Evolutionary conservation across 2,797 vertebrate species (phyloP).

Genomic region (Triplophysa yarkandensis): DNA sequence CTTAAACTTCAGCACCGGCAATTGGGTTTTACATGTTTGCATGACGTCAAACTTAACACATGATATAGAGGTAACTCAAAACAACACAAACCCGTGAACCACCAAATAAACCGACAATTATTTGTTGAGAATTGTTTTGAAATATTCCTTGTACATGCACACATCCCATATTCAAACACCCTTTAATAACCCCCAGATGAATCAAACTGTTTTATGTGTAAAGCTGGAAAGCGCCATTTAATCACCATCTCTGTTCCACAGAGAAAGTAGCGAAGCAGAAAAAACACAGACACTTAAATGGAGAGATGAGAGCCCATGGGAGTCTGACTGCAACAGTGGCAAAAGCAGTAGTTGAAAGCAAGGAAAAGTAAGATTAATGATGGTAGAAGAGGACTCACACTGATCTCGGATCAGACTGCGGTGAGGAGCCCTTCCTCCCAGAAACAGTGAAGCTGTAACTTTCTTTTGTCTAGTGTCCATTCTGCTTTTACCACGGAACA

Average conservation of each 20-base stretch:
- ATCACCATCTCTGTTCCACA: constrained; percentile 33
- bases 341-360: constrained; percentile 34
- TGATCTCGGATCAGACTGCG: constrained; percentile 18
- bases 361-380: constrained; percentile 53
- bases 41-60: not conserved
- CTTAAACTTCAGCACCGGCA: too few species aligned
- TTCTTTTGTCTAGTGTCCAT: constrained; percentile 13
- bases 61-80: not conserved
- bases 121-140: too few species aligned
- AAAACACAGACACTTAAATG: constrained; percentile 31
- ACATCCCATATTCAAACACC: not conserved
- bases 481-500: not conserved
- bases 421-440: not conserved
- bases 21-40: not conserved
- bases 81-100: not conserved
- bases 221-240: constrained; percentile 10
- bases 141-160: not conserved
- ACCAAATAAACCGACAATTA: not conserved
- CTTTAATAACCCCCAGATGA: constrained; percentile 11
- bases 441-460: constrained; percentile 20
- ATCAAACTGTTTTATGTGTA: constrained; percentile 23
- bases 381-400: constrained; percentile 17
- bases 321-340: constrained; percentile 29
- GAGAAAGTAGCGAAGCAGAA: constrained; percentile 20
- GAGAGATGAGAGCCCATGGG: constrained; percentile 38